phyloP scores from a whole-genome alignment of 1,140 invertebrate genomes.

The Streblospio benedicti region DNA sequence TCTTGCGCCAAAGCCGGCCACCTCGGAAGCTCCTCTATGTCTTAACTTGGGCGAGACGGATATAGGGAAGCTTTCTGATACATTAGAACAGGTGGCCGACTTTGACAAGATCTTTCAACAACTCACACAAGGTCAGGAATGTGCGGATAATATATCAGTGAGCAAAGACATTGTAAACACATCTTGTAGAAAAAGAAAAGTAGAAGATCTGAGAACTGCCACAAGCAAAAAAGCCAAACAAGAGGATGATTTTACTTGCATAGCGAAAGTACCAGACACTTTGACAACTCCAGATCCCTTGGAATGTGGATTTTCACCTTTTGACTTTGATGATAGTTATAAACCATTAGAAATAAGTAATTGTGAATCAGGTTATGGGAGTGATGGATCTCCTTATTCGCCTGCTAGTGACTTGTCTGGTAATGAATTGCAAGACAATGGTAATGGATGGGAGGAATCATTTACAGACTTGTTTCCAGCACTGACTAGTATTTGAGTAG shows the following conservation, averaged over 20 bases:
- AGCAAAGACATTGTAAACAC: not conserved
- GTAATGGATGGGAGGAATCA: slow-evolving; percentile 34
- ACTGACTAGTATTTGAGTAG: too few species aligned
- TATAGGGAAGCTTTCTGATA: slow-evolving; percentile 4
- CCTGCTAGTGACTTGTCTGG: slow-evolving; percentile 24
- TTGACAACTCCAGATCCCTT: slow-evolving; percentile 8
- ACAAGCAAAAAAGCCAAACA: not conserved
- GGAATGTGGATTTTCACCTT: slow-evolving; percentile 3
- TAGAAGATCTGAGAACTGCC: not conserved
- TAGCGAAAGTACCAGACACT: not conserved
- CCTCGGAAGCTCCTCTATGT: not conserved
- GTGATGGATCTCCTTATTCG: slow-evolving; percentile 28
- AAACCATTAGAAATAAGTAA: not conserved
- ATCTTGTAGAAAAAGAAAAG: not conserved
- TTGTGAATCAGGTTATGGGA: slow-evolving; percentile 25
- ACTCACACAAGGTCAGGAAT: not conserved
- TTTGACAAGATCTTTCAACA: not conserved
- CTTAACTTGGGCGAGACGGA: slow-evolving; percentile 2
- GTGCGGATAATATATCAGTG: not conserved
- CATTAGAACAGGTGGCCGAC: not conserved
- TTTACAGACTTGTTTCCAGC: slow-evolving; percentile 38
- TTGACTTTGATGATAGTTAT: not conserved
- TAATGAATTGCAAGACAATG: slow-evolving; percentile 15
- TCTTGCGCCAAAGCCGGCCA: not conserved
- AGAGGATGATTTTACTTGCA: slow-evolving; percentile 8